Conservation (phyloP, 2,888 invertebrate genomes). For the Polyploca ridens region DNA sequence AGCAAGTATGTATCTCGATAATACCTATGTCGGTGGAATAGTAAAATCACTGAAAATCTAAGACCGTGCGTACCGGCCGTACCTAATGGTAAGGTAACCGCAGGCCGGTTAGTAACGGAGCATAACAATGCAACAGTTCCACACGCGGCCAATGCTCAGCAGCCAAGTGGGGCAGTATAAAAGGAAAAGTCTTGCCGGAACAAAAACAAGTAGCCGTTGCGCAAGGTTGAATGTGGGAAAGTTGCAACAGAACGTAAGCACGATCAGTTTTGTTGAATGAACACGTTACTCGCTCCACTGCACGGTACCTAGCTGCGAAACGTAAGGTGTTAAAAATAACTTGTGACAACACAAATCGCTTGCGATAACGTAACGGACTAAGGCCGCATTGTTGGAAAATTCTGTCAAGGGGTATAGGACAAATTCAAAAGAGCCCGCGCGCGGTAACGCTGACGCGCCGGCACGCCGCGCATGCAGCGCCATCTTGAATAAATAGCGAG, state of each 20-base stretch:
- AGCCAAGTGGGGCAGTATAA: conserved; percentile 57
- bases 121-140: conserved; percentile 58
- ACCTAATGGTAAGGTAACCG: conserved; percentile 34
- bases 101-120: conserved; percentile 52
- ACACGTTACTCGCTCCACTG: conserved; percentile 64
- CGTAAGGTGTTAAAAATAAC: conserved; percentile 76
- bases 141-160: conserved; percentile 48
- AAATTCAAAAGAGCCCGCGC: conserved; percentile 78
- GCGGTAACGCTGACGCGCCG: conserved; percentile 70
- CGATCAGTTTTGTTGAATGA: conserved; percentile 57
- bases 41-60: conserved; percentile 21
- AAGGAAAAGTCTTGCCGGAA: conserved; percentile 76
- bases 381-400: conserved; percentile 68
- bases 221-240: conserved; percentile 80
- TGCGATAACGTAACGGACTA: conserved; percentile 74
- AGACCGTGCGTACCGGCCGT: conserved; percentile 36
- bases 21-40: too few species aligned
- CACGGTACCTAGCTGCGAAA: conserved; percentile 42
- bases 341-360: conserved; percentile 80
- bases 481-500: conserved; percentile 71
- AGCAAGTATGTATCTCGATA: too few species aligned
- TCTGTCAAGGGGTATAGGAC: conserved; percentile 46
- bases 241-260: conserved; percentile 69
- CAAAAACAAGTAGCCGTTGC: conserved; percentile 78
- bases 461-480: conserved; percentile 81